phyloP scores from a whole-genome alignment of 2,113 vertebrate species.

The Pedetes capensis region DNA sequence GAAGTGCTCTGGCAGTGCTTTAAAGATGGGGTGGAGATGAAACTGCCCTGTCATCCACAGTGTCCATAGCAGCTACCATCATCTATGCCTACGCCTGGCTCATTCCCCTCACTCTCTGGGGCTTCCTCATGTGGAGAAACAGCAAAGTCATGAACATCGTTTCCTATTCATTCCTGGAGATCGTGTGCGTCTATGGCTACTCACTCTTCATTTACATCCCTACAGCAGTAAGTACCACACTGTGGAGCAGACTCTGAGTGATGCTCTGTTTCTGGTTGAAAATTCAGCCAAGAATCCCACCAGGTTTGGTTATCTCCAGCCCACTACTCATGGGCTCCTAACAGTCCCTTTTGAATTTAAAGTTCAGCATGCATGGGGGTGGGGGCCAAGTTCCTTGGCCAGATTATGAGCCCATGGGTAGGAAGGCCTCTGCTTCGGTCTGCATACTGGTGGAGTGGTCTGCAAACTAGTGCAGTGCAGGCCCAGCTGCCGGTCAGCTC shows the following conservation, averaged over 20 bases:
- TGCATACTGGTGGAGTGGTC: background rate
- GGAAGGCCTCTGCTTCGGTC: background rate
- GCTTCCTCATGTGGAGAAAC: conserved; percentile 95
- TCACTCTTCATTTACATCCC: conserved; percentile 96
- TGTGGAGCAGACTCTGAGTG: background rate
- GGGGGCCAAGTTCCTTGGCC: background rate
- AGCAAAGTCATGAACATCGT: conserved; percentile 93
- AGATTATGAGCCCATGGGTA: background rate
- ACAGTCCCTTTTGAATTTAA: background rate
- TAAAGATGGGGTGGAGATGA: background rate
- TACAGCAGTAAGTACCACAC: conserved; percentile 88
- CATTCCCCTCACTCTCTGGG: conserved; percentile 95
- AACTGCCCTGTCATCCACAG: conserved; percentile 77
- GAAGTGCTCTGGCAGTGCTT: background rate
- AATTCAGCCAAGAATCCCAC: background rate
- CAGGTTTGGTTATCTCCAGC: background rate
- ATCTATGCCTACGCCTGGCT: conserved; percentile 97
- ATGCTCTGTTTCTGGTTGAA: background rate
- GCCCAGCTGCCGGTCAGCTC: background rate
- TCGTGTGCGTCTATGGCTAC: conserved; percentile 97
- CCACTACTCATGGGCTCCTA: background rate
- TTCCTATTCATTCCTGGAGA: conserved; percentile 96
- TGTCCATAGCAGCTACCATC: conserved; percentile 94
- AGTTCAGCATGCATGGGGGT: background rate
- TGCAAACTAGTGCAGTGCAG: background rate